Conservation (phyloP, 2,113 vertebrate species). For the Erythrocercus mccallii region DNA sequence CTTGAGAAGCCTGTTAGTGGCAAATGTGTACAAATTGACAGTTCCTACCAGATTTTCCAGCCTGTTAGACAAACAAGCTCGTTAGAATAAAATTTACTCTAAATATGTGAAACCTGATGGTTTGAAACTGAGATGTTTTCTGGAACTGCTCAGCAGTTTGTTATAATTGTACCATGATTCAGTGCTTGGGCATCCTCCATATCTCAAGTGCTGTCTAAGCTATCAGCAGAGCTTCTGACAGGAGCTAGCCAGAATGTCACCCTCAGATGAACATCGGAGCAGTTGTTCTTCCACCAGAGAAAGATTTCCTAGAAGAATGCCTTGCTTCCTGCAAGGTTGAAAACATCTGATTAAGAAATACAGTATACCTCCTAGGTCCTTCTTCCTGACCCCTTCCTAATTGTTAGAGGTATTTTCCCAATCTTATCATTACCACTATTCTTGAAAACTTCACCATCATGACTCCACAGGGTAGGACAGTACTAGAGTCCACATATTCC, state of each 20-base stretch:
- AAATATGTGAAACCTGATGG: constrained; percentile 39
- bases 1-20: not conserved
- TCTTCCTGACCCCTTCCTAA: not conserved
- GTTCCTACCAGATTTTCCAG: constrained; percentile 21
- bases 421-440: fast-evolving
- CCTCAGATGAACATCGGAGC: not conserved
- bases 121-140: constrained; percentile 16
- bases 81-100: constrained; percentile 1
- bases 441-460: not conserved
- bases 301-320: not conserved
- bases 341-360: not conserved
- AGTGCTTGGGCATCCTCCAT: not conserved
- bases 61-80: not conserved
- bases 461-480: not conserved
- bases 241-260: not conserved
- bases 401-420: not conserved
- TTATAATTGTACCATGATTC: constrained; percentile 20
- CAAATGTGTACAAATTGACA: constrained; percentile 24
- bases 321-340: not conserved
- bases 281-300: not conserved
- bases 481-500: not conserved
- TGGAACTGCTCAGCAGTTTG: not conserved
- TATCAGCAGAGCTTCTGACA: not conserved
- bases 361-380: not conserved
- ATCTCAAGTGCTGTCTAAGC: not conserved